Evolutionary conservation across 2,113 vertebrate genomes (phyloP).

Genomic region (Vulpes ferrilata): DNA sequence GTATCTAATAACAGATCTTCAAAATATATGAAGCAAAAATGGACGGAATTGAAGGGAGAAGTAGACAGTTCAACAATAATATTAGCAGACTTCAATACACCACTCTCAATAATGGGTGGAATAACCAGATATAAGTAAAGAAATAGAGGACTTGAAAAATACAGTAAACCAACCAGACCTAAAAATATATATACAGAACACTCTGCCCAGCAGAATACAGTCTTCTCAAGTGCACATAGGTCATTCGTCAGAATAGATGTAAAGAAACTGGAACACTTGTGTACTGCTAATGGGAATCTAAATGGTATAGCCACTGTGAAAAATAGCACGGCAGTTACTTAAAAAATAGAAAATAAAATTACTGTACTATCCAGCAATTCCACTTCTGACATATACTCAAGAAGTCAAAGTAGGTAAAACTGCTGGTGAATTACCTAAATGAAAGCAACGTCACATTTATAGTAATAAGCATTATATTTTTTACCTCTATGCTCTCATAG

Average conservation of each 20-base stretch:
- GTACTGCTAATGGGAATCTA: background rate
- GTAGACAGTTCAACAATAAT: background rate
- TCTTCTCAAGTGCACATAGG: background rate
- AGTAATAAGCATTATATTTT: background rate
- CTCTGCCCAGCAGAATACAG: background rate
- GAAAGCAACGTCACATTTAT: background rate
- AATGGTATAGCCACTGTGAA: background rate
- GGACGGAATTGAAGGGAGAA: background rate
- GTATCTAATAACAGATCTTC: background rate
- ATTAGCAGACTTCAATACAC: background rate
- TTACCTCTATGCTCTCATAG: background rate
- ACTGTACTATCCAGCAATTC: background rate
- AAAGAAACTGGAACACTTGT: background rate
- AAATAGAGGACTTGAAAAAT: background rate
- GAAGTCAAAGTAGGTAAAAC: background rate
- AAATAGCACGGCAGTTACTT: background rate
- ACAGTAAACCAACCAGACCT: background rate
- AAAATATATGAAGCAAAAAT: background rate
- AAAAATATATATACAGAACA: background rate
- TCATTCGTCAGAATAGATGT: background rate
- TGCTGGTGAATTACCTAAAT: no score
- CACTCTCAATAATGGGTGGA: background rate
- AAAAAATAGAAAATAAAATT: background rate
- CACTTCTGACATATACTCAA: background rate
- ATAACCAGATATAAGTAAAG: background rate